A percentile compares a stretch with the other conserved stretches of the same genome.
Conservation (phyloP, 2,113 vertebrate genomes). For the Jacana jacana region DNA sequence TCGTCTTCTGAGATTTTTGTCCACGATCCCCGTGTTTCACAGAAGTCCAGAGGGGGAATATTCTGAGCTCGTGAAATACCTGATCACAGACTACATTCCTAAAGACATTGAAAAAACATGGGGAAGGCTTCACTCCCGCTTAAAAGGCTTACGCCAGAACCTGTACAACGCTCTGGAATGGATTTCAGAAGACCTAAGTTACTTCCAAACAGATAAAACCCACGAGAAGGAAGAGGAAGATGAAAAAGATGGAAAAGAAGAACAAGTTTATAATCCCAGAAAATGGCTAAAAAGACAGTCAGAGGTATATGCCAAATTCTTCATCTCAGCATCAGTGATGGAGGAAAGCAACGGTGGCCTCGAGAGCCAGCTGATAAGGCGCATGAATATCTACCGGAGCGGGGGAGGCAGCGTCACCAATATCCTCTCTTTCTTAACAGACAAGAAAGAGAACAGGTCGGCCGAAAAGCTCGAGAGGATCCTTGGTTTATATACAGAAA, state of each 20-base stretch:
- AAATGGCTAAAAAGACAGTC: slow-evolving; percentile 75
- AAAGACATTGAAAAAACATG: slow-evolving; percentile 67
- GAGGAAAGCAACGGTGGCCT: background rate
- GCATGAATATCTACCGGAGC: slow-evolving; percentile 73
- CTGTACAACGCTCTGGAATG: slow-evolving; percentile 78
- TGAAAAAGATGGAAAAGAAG: slow-evolving; percentile 44
- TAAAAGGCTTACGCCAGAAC: slow-evolving; percentile 73
- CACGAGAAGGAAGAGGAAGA: slow-evolving; percentile 53
- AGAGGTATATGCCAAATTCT: slow-evolving; percentile 71
- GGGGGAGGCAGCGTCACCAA: slow-evolving; percentile 81
- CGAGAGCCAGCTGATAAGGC: slow-evolving; percentile 42
- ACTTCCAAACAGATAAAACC: slow-evolving; percentile 80
- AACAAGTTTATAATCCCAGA: slow-evolving; percentile 72
- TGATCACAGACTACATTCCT: slow-evolving; percentile 78
- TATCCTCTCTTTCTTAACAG: slow-evolving; percentile 73
- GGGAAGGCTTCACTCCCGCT: slow-evolving; percentile 67
- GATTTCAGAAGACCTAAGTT: slow-evolving; percentile 83
- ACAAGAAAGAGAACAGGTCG: slow-evolving; percentile 50
- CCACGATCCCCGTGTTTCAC: slow-evolving; percentile 67
- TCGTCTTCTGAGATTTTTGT: slow-evolving; percentile 74
- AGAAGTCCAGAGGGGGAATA: slow-evolving; percentile 8
- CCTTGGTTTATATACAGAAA: slow-evolving; percentile 69
- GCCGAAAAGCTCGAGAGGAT: slow-evolving; percentile 66
- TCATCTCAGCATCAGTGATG: background rate
- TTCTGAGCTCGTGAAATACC: slow-evolving; percentile 73